Base-by-base conservation (phyloP, 2,888 invertebrate genomes). In the Chaetoderma sp. region DNA sequence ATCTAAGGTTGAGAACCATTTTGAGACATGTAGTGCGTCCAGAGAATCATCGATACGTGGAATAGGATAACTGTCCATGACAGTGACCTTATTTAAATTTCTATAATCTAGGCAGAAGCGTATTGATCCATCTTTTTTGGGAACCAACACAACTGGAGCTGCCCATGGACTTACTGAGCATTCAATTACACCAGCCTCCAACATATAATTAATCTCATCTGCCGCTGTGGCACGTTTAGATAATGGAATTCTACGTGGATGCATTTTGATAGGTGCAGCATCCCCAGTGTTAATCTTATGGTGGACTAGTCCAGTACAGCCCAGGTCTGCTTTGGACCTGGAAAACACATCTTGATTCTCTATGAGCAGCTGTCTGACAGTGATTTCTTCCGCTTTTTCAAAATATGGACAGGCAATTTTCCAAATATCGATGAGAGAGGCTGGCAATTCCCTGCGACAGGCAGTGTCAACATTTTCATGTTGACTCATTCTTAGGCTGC, bases 31-130 rank as follows among this genome's bases (percentile, higher is more conserved):
- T 18, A 76, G 27, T 1, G 58, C 45, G 6, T 74, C 69, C 13
- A 78, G 44, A 3, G 58, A 52, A 16, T 72, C 71, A 10, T 73
- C 66, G 8, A 76, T 70, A 0, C 56, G 13, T 0, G 75, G 74
- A 4, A 78, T 42, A 1, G 75, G 77, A 39, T 69, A 68, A 1
- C 56, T 42, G 47, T 78, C 75, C 18, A 64, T 65, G 1, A 50
- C 57, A 6, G 78, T 72, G 2, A 69, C 42, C 1, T 36, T 10
- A 58, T 78, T 78, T 4, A 77, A 28, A 5, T 50, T 10, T 18
- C 72, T 55, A 60, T 60, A 78, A 33, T 75, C 72, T 0, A 76
- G 42, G 32, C 73, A 75, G 42, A 63, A 68, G n/a, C 67, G 23
- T 28, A 47, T 18, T 13, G 27, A 18, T 18, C 56, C 67, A 42